Evolutionary conservation across 2,888 invertebrate genomes (phyloP), one percentile per base, ranked within the genome.

Genomic region (Eristalinus aeneus): DNA sequence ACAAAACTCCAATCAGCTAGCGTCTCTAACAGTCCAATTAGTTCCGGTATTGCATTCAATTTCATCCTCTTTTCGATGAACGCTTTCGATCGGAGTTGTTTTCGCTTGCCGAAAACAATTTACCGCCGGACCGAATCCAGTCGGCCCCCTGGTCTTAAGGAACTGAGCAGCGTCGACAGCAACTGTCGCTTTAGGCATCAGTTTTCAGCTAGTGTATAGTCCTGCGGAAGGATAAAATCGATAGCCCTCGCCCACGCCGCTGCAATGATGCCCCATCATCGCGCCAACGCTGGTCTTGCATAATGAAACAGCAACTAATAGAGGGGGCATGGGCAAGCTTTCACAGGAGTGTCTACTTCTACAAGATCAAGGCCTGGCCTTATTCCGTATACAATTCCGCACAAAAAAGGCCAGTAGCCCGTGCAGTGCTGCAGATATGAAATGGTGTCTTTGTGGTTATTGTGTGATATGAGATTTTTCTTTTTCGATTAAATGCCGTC

Each of bases 301-400:
- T 72, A 63, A 72, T 72, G 23, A 53, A 72, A 72, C 32, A 32
- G 10, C 20, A 72, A 53, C 53, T 32, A n/a, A 63, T 11, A 5
- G n/a, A 32, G 53, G 9, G 34, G 8, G 16, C 27, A 5, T 3
- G 27, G 27, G n/a, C n/a, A n/a, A 46, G 64, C 36, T 39, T 39
- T 39, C 63, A 10, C 22, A 34, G 39, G 64, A 34, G 56, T 34
- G 16, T 60, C 72, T 61, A 61, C 74, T 64, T 31, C n/a, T 39
- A n/a, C 65, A 67, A 74, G 74, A 74, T 74, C 74, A 74, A 74
- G 74, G 74, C 39, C 74, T 22, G 39, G 36, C 65, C 39, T 58
- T 58, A 56, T 39, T 32, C 74, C 58, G 46, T 39, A 65, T 22
- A 65, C 65, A 65, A 58, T 65, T 65, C 65, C 34, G 39, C 20